phyloP scores from a whole-genome alignment of 2,797 vertebrate genomes.

The Spea hammondii region DNA sequence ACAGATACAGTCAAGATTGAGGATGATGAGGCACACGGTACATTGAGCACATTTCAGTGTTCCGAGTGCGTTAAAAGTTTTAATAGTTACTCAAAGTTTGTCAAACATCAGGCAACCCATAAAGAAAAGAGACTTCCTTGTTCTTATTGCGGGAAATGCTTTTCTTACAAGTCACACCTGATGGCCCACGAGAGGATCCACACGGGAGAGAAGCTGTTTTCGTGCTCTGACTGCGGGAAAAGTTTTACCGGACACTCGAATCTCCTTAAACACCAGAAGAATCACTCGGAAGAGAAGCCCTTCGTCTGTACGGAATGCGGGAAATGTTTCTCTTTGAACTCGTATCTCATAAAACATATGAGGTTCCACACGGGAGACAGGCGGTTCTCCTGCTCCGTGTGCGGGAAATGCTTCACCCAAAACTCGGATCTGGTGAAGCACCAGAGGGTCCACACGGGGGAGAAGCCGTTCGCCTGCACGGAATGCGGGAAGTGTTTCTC shows the following conservation, averaged over 20 bases:
- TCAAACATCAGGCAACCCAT: too few species aligned
- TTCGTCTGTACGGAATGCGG: constrained; percentile 3
- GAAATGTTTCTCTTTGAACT: not conserved
- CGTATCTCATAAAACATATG: not conserved
- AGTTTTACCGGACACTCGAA: too few species aligned
- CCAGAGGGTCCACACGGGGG: too few species aligned
- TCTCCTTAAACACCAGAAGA: not conserved
- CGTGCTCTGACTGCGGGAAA: not conserved
- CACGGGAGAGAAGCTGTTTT: not conserved
- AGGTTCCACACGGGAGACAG: not conserved
- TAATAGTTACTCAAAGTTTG: too few species aligned
- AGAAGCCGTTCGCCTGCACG: not conserved
- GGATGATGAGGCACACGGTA: not conserved
- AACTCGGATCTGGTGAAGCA: too few species aligned
- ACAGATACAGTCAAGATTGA: not conserved
- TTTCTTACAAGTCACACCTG: not conserved
- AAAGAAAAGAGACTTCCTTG: not conserved
- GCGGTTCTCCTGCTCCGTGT: too few species aligned
- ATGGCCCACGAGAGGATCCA: not conserved
- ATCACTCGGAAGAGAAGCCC: not conserved
- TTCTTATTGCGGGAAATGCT: not conserved
- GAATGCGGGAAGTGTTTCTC: constrained; percentile 35
- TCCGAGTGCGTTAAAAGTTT: too few species aligned
- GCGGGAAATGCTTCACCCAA: too few species aligned
- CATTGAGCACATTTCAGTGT: too few species aligned